Evolutionary conservation across 2,113 vertebrate species (phyloP).

Genomic region (Synodontis membranacea): DNA sequence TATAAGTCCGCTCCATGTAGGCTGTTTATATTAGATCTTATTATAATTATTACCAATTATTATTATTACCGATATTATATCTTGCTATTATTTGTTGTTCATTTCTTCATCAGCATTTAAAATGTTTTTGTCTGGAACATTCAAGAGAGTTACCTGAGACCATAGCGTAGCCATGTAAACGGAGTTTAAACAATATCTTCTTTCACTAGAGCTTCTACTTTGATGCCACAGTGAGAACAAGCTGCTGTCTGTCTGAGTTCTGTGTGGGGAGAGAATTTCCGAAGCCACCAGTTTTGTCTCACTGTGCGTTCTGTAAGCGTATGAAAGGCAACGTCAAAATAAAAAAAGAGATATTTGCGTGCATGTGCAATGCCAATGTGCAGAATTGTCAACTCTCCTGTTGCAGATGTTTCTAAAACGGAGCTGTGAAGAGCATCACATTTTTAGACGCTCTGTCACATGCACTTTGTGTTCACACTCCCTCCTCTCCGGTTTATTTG

Average conservation of each 20-base stretch:
- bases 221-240: neutral
- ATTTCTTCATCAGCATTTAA: neutral
- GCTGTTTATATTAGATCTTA: neutral
- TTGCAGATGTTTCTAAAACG: slow-evolving; percentile 52
- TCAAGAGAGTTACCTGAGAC: neutral
- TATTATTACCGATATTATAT: too few relatives aligned
- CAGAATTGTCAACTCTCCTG: slow-evolving; percentile 46
- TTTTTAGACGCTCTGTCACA: slow-evolving; percentile 23
- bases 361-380: slow-evolving; percentile 44
- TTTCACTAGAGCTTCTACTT: neutral
- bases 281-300: slow-evolving; percentile 1
- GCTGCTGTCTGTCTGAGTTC: neutral
- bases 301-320: slow-evolving; percentile 18
- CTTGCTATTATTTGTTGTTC: neutral
- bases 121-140: neutral
- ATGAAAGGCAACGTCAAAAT: slow-evolving; percentile 27
- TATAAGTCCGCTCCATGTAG: neutral
- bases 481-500: slow-evolving; percentile 28
- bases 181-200: neutral
- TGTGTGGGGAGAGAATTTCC: neutral
- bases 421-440: slow-evolving; percentile 43
- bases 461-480: neutral
- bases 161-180: neutral
- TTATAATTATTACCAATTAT: too few relatives aligned
- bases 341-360: slow-evolving; percentile 12